Percentiles rank a stretch among this genome's conserved stretches.
These are phyloP conservation scores for Epiblema foenella DNA, from an alignment of 2,888 invertebrate genomes.

Conservation along the genomic window DNA sequence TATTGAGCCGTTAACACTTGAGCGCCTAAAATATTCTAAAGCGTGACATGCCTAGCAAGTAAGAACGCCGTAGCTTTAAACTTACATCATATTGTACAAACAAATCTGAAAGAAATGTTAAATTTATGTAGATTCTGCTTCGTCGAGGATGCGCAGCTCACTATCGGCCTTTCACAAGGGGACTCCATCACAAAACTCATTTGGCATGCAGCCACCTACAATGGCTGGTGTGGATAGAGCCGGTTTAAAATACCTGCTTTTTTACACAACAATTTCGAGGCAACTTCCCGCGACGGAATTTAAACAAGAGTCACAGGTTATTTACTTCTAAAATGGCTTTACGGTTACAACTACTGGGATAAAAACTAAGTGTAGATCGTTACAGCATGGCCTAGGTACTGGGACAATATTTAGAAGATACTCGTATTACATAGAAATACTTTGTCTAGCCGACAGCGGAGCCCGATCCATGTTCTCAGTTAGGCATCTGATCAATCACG, in stretches of 20 bases:
- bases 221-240: conserved; percentile 73
- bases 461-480: conserved; percentile 35
- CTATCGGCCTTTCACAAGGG: conserved; percentile 72
- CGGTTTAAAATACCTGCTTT: conserved; percentile 79
- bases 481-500: conserved; percentile 41
- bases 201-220: conserved; percentile 83
- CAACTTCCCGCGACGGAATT: conserved; percentile 70
- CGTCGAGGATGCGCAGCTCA: conserved; percentile 65
- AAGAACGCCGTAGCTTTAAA: background rate
- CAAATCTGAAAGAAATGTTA: conserved; percentile 37
- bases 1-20: background rate
- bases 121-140: conserved; percentile 51
- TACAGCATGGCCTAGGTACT: conserved; percentile 1
- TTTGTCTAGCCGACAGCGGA: conserved; percentile 11
- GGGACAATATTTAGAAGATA: background rate
- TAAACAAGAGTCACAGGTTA: conserved; percentile 50
- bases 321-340: conserved; percentile 42
- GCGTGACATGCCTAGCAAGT: background rate
- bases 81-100: conserved; percentile 18
- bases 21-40: background rate
- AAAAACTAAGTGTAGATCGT: background rate
- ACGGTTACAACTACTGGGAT: background rate
- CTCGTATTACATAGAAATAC: background rate
- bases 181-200: conserved; percentile 82
- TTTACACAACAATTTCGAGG: conserved; percentile 56